Evolutionary conservation across 2,888 invertebrate genomes (phyloP).

Genomic region (Hedya salicella): DNA sequence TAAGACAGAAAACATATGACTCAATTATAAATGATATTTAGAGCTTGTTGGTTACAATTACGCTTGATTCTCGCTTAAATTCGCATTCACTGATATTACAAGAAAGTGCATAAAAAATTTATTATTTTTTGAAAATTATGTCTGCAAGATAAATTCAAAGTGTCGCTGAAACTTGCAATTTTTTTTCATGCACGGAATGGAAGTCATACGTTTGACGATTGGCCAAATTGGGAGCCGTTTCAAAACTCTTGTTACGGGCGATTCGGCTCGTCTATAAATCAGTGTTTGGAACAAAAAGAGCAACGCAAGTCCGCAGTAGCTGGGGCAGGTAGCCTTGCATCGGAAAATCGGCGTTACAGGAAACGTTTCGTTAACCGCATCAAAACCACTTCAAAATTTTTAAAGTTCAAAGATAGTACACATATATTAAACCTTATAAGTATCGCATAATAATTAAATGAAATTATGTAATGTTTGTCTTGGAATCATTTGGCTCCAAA

Average conservation of each 20-base stretch:
- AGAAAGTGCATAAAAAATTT: no score
- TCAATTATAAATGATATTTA: no score
- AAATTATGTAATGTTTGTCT: no score
- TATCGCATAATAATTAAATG: no score
- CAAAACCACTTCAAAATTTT: slow-evolving; percentile 4
- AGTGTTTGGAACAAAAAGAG: slow-evolving; percentile 39
- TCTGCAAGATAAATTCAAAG: slow-evolving; percentile 13
- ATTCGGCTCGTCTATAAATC: slow-evolving; percentile 41
- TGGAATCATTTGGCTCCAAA: no score
- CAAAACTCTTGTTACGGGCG: slow-evolving; percentile 41
- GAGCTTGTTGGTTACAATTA: no score
- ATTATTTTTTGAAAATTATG: no score
- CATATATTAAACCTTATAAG: no score
- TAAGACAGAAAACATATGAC: no score
- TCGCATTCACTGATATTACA: no score
- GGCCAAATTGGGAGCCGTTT: slow-evolving; percentile 33
- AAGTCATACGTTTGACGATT: slow-evolving; percentile 33
- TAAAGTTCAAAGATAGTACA: no score
- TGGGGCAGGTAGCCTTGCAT: slow-evolving; percentile 11
- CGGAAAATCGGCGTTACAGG: slow-evolving; percentile 16
- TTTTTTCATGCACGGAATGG: slow-evolving; percentile 25
- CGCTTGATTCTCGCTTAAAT: no score
- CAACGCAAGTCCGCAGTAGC: slow-evolving; percentile 28
- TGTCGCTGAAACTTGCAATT: slow-evolving; percentile 8
- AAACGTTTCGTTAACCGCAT: slow-evolving; percentile 6